Conservation (phyloP, 2,113 vertebrate genomes). For the Myanophis thanlyinensis region DNA sequence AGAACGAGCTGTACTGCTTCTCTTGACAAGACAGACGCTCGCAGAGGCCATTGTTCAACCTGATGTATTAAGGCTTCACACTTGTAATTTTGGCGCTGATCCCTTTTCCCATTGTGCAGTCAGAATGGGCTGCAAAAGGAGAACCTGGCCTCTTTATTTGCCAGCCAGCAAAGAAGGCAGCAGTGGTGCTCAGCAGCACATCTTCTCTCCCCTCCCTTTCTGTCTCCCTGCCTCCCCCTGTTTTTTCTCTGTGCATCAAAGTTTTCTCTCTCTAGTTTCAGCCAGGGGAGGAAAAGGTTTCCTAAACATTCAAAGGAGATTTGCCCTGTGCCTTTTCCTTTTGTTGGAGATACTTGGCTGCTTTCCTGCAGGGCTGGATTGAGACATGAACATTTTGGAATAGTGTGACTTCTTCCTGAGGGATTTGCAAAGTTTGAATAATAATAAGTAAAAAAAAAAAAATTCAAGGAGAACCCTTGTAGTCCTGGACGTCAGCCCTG, state of each 20-base stretch:
- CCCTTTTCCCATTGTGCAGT: constrained; percentile 64
- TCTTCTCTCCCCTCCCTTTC: background rate
- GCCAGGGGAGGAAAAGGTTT: constrained; percentile 14
- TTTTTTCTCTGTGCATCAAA: constrained; percentile 37
- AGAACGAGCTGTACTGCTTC: constrained; percentile 68
- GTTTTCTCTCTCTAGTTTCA: constrained; percentile 32
- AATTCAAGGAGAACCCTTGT: constrained; percentile 37
- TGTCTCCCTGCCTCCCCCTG: background rate
- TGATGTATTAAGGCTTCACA: constrained; percentile 70
- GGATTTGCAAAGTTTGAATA: background rate
- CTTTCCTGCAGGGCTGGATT: constrained; percentile 43
- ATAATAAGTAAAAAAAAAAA: background rate
- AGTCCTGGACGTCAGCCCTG: constrained; percentile 13
- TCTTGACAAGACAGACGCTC: constrained; percentile 61
- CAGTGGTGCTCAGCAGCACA: background rate
- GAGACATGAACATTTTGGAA: constrained; percentile 46
- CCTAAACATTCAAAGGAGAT: constrained; percentile 33
- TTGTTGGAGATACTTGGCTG: constrained; percentile 39
- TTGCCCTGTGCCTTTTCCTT: constrained; percentile 34
- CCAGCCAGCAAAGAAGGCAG: constrained; percentile 58
- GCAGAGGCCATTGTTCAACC: constrained; percentile 70
- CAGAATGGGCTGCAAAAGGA: constrained; percentile 71
- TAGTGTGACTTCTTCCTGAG: constrained; percentile 37
- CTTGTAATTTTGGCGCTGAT: constrained; percentile 72
- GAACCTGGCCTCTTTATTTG: constrained; percentile 63